These are phyloP conservation scores for Sarotherodon lohbergeri DNA, from an alignment of 2,113 vertebrate species.

Conservation along the genomic window DNA sequence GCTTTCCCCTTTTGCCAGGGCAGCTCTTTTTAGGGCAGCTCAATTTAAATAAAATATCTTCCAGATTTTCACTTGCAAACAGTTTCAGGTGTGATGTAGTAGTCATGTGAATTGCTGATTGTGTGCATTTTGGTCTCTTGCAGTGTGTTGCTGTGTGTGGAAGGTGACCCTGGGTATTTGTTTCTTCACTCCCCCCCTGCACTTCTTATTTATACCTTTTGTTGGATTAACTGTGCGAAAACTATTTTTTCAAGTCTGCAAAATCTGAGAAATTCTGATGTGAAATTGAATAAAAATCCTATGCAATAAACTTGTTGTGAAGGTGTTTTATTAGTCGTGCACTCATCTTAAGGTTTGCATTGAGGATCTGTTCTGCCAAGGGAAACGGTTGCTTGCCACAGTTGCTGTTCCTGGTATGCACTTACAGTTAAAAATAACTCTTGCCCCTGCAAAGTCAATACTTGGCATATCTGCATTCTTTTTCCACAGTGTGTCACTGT, in stretches of 20 bases:
- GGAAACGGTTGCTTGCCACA: constrained; percentile 33
- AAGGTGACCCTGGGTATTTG: neutral
- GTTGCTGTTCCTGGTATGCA: constrained; percentile 68
- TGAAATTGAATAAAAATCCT: constrained; percentile 67
- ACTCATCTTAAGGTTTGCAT: neutral
- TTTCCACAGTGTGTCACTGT: neutral
- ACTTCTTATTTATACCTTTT: constrained; percentile 57
- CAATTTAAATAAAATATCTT: neutral
- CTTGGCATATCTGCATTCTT: constrained; percentile 67
- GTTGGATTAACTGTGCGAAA: neutral
- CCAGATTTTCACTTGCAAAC: neutral
- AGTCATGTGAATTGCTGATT: neutral
- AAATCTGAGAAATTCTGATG: constrained; percentile 8
- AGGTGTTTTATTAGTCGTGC: neutral
- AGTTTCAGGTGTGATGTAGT: neutral
- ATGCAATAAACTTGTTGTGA: constrained; percentile 54
- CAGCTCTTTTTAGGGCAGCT: neutral
- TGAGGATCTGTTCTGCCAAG: neutral
- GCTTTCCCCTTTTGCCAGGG: neutral
- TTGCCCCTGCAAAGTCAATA: constrained; percentile 49
- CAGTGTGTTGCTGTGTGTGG: constrained; percentile 47
- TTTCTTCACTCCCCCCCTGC: neutral
- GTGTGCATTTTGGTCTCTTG: neutral
- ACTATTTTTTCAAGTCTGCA: constrained; percentile 10
- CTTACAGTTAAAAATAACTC: constrained; percentile 67